Base-by-base conservation (phyloP, 2,113 vertebrate species). In the Jacana jacana region DNA sequence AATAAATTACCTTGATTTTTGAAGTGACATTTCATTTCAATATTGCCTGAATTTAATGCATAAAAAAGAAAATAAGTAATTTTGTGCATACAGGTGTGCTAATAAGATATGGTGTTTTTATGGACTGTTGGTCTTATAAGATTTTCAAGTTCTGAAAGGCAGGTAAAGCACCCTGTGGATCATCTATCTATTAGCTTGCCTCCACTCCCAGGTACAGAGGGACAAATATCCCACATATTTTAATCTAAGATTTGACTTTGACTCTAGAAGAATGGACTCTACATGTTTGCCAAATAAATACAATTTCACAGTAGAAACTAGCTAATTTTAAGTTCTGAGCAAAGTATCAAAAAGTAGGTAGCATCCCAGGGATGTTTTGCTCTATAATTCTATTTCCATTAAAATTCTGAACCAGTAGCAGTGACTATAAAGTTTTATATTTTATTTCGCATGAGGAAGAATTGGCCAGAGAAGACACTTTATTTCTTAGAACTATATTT, bases 1-100 rank as follows among this genome's bases (percentile, higher is more conserved):
- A 92, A 88, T n/a, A 80, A 83, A 88, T 61, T 69, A 66, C 54
- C 28, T 77, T 77, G 68, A 86, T 81, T 94, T 96, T 91, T 91
- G 71, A 86, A 51, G 35, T 88, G 68, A 63, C 31, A 57, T 20
- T 93, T 86, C 30, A 37, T 94, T 88, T 95, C 79, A 94, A 25
- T 81, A 88, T 88, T 86, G 57, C n/a, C 40, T 52, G 12, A 91
- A 81, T 58, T 80, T 77, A 66, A 77, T 49, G n/a, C 17, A 63
- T 39, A 58, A 70, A 65, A 88, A 95, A 40, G 23, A 88, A 95
- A 87, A 25, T 37, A 87, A 79, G 28, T 70, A 4, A 72, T 72
- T 90, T 90, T 83, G 28, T 0, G 1, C 23, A 65, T 57, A 89
- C 24, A 80, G 27, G 39, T 60, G n/a, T 69, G 31, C 13, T 88